Evolutionary conservation across 2,888 invertebrate genomes (phyloP).

Genomic region (Pheosia tremula): DNA sequence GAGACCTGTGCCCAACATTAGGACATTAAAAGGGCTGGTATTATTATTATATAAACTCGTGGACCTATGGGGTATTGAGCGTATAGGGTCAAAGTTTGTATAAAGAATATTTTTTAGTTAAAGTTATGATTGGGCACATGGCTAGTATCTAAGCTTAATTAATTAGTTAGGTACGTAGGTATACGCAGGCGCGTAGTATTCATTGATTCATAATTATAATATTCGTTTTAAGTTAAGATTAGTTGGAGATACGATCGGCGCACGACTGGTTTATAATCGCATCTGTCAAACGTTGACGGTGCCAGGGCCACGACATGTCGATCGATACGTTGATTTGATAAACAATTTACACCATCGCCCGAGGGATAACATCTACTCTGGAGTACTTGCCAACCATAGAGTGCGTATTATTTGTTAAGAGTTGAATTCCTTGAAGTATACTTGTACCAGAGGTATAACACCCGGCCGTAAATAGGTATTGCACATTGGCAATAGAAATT

Average conservation of each 20-base stretch:
- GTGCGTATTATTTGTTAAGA: not conserved
- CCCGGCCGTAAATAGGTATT: too few relatives aligned
- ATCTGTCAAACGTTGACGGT: slow-evolving; percentile 53
- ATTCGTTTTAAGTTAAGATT: slow-evolving; percentile 29
- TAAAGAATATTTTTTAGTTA: too few relatives aligned
- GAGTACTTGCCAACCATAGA: slow-evolving; percentile 14
- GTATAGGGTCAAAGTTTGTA: too few relatives aligned
- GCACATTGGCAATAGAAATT: too few relatives aligned
- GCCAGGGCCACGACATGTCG: slow-evolving; percentile 47
- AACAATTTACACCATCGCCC: slow-evolving; percentile 24
- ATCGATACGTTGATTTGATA: slow-evolving; percentile 33
- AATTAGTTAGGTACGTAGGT: not conserved
- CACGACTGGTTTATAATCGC: slow-evolving; percentile 47
- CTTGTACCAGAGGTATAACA: not conserved
- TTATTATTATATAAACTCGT: too few relatives aligned
- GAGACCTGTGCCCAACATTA: too few relatives aligned
- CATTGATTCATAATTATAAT: slow-evolving; percentile 13
- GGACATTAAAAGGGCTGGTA: too few relatives aligned
- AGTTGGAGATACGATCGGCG: slow-evolving; percentile 41
- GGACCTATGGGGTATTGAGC: too few relatives aligned
- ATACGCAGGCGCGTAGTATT: not conserved
- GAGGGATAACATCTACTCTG: slow-evolving; percentile 35
- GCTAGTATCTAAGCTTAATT: too few relatives aligned
- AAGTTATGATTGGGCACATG: too few relatives aligned
- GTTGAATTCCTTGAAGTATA: not conserved